phyloP scores from a whole-genome alignment of 2,888 invertebrate genomes.

The Tetropium fuscum region DNA sequence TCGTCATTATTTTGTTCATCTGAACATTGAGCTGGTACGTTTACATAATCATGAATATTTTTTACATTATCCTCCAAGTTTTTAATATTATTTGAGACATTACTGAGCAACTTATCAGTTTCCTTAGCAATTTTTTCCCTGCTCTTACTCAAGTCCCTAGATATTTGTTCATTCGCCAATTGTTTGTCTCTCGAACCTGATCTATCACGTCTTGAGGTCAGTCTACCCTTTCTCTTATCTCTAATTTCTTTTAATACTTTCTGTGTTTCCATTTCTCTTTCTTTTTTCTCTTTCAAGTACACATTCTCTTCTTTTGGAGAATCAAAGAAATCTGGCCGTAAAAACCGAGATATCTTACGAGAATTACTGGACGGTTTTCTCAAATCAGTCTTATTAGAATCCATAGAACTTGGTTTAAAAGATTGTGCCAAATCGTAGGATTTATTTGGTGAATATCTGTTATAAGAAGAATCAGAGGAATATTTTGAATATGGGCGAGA shows the following conservation, averaged over 20 bases:
- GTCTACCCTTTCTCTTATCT: slow-evolving; percentile 68
- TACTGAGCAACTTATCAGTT: slow-evolving; percentile 53
- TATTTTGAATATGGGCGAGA: slow-evolving; percentile 52
- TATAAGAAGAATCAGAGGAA: slow-evolving; percentile 46
- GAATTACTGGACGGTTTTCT: slow-evolving; percentile 51
- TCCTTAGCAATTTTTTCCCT: slow-evolving; percentile 44
- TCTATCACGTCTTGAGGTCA: slow-evolving; percentile 54
- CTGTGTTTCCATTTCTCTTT: slow-evolving; percentile 78
- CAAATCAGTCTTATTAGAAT: slow-evolving; percentile 57
- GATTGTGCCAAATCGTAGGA: slow-evolving; percentile 35
- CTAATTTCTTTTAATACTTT: slow-evolving; percentile 76
- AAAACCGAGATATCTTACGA: slow-evolving; percentile 78
- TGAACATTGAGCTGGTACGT: slow-evolving; percentile 40
- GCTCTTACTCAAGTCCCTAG: slow-evolving; percentile 30
- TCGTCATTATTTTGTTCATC: slow-evolving; percentile 14
- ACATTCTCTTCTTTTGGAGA: slow-evolving; percentile 72
- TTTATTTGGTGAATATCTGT: slow-evolving; percentile 49
- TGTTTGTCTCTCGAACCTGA: slow-evolving; percentile 55
- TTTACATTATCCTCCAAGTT: slow-evolving; percentile 54
- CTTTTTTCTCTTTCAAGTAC: slow-evolving; percentile 72
- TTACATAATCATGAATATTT: slow-evolving; percentile 57
- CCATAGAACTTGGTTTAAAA: slow-evolving; percentile 39
- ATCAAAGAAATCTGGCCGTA: slow-evolving; percentile 84
- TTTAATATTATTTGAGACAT: slow-evolving; percentile 59
- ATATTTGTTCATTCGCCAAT: slow-evolving; percentile 16